Evolutionary conservation across 2,888 invertebrate genomes (phyloP).

Genomic region (Calameuta filiformis): DNA sequence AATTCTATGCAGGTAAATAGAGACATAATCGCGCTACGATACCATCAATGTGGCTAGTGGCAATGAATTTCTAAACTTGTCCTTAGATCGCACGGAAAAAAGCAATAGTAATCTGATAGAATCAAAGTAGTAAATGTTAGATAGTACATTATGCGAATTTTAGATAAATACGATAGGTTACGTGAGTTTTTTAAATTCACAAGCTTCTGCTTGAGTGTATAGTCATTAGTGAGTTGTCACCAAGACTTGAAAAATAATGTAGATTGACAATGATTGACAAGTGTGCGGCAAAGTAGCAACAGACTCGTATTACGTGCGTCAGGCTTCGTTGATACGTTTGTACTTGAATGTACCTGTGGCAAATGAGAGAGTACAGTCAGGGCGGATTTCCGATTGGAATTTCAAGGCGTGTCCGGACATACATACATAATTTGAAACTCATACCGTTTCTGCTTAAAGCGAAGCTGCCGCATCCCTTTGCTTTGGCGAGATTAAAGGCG

Average conservation of each 20-base stretch:
- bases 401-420: neutral
- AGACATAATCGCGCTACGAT: too few relatives aligned
- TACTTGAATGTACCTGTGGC: neutral
- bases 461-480: neutral
- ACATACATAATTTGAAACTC: neutral
- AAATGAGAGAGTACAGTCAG: neutral
- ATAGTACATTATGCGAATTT: neutral
- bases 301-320: neutral
- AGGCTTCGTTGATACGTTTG: neutral
- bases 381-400: neutral
- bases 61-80: too few relatives aligned
- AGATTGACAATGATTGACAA: neutral
- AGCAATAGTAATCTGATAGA: too few relatives aligned
- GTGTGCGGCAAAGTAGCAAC: neutral
- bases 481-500: neutral
- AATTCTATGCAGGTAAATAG: too few relatives aligned
- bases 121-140: neutral
- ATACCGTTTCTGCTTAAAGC: neutral
- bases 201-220: neutral
- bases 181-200: neutral
- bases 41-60: too few relatives aligned
- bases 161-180: neutral
- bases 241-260: neutral
- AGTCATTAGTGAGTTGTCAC: neutral
- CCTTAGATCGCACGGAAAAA: too few relatives aligned